Evolutionary conservation across 2,888 invertebrate genomes (phyloP), one percentile per base, ranked within the genome.

Genomic region (Brachyptera putata): DNA sequence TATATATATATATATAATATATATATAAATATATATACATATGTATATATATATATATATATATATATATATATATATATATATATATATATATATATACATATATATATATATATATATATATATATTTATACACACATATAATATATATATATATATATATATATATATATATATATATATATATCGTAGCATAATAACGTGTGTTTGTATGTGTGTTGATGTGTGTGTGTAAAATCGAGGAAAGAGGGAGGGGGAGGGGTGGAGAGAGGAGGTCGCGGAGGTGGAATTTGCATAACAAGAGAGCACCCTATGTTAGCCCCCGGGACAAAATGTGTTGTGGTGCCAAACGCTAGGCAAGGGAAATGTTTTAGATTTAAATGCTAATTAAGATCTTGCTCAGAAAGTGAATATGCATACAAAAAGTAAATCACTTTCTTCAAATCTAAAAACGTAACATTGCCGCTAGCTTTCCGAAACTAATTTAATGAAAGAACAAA

Each of bases 301-400:
- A 65, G 61, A n/a, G n/a, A 61, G 64, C 55, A 41, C 56, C 60
- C 26, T 56, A 49, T 56, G 50, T 60, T 60, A 24, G 49, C 60
- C 49, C 37, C 26, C 37, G 46, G 60, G 60, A 53, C 46, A 60
- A 56, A 48, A 41, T 43, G 48, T 50, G 50, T 58, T 58, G 50
- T 58, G 58, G 53, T 53, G 53, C 36, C 50, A 46, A 26, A 37
- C 26, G 43, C 21, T 16, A 4, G 22, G 24, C 53, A 21, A 16
- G 36, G 56, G 57, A 61, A 61, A 60, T 60, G 62, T 58, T 63
- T 61, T 63, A 64, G 61, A 66, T 66, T 64, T 65, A 66, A 66
- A 66, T 66, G 65, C 66, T 66, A 66, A 66, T 66, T 64, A 66
- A 65, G 64, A 65, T 56, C 56, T 58, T 41, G 50, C 58, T 25